Conservation (phyloP, 2,888 invertebrate species). For the Adela reaumurella region DNA sequence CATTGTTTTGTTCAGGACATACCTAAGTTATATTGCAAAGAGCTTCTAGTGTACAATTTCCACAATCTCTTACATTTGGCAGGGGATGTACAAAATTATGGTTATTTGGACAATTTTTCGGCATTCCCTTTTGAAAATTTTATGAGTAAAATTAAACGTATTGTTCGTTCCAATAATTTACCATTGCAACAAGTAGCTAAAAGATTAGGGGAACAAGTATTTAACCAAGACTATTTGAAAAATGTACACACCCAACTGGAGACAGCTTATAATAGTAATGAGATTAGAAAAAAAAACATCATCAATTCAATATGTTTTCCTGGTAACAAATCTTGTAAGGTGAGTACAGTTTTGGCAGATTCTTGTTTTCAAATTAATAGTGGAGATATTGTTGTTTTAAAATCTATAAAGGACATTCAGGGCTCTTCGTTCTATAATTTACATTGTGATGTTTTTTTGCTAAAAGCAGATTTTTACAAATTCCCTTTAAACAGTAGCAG, state of each 20-base stretch:
- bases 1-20: slow-evolving; percentile 1
- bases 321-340: too few species aligned
- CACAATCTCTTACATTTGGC: slow-evolving; percentile 3
- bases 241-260: too few species aligned
- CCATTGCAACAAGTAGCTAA: slow-evolving; percentile 1
- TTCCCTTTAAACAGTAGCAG: slow-evolving; percentile 4
- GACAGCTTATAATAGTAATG: too few species aligned
- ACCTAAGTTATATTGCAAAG: slow-evolving; percentile 1
- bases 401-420: too few species aligned
- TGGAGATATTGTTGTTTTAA: too few species aligned
- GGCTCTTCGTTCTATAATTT: not conserved
- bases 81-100: not conserved
- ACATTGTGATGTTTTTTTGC: slow-evolving; percentile 1
- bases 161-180: slow-evolving; percentile 1
- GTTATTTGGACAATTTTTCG: not conserved
- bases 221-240: too few species aligned
- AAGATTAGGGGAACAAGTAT: slow-evolving; percentile 1
- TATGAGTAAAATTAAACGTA: slow-evolving; percentile 2
- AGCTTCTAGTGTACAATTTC: not conserved
- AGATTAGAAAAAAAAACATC: too few species aligned
- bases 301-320: too few species aligned
- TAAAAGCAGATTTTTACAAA: slow-evolving; percentile 1
- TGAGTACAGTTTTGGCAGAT: too few species aligned
- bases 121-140: slow-evolving; percentile 3
- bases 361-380: too few species aligned